Base-by-base conservation (phyloP, 1,140 invertebrate genomes). In the Diabrotica undecimpunctata region DNA sequence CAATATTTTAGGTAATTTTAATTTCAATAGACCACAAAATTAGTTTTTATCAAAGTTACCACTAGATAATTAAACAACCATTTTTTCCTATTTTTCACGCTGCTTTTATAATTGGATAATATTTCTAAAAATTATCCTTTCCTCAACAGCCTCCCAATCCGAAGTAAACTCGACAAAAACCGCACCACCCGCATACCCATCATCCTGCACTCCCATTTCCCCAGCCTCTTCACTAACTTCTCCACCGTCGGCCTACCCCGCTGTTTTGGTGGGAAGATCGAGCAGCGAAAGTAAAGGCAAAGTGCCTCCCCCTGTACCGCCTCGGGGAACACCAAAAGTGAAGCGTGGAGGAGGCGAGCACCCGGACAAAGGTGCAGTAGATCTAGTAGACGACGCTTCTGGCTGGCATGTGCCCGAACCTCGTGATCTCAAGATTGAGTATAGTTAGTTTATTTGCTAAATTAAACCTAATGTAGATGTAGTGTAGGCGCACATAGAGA, bases 281-380 rank as follows among this genome's bases (percentile, higher is more conserved):
- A 66, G 65, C 66, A 65, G 54, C 70, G 81, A 84, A 65, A 78
- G 81, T 61, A 88, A 88, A 78, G 82, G 84, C 65, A 88, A 88
- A 74, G 84, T 91, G 5, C 90, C 90, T 7, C 91, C 91, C 35
- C 91, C 91, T 10, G 90, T 93, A 12, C 91, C 91, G 37, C 91
- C 90, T 5, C 80, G 90, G 64, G 90, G 91, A n/a, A 88, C 87
- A n/a, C 87, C 87, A 7, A 84, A 84, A 80, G 74, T 80, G 64
- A 86, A 86, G 80, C 78, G 82, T 11, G 25, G 25, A 25, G 25
- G 25, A 25, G 80, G 80, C 52, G 83, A 74, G 13, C 38, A 14
- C 14, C 11, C 10, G 14, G 13, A 61, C 13, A 54, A 62, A 54
- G 61, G 61, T 62, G 51, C 35, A 4, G 6, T 46, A 11, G 35